Conservation (phyloP, 2,797 vertebrate genomes). For the Sebastolobus altivelis region DNA sequence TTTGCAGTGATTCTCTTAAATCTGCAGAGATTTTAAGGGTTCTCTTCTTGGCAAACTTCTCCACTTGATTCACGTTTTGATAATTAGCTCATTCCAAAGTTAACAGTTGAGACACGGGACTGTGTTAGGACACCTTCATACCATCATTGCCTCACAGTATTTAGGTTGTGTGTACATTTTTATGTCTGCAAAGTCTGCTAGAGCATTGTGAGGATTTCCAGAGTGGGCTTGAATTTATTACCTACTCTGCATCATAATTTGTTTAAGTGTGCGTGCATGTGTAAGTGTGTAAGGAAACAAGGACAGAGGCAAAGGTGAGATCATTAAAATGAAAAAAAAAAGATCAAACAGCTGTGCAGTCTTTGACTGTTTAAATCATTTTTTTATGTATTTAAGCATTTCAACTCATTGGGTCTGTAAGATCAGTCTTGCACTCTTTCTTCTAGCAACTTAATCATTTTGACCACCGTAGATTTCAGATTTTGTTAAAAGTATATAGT, state of each 20-base stretch:
- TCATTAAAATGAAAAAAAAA: slow-evolving; percentile 5
- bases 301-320: slow-evolving; percentile 11
- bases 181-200: slow-evolving; percentile 9
- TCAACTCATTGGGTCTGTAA: slow-evolving; percentile 1
- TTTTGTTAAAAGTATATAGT: background rate
- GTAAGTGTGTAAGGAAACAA: slow-evolving; percentile 9
- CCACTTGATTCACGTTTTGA: background rate
- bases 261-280: slow-evolving; percentile 6
- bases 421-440: background rate
- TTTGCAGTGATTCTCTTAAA: background rate
- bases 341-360: background rate
- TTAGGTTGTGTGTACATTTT: slow-evolving; percentile 30
- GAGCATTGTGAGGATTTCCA: slow-evolving; percentile 31
- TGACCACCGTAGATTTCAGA: background rate
- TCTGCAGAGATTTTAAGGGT: background rate
- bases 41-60: background rate
- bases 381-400: background rate
- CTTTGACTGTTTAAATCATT: background rate
- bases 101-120: background rate
- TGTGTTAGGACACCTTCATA: slow-evolving; percentile 17
- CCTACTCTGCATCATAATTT: slow-evolving; percentile 33
- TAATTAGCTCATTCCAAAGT: slow-evolving; percentile 1
- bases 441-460: background rate
- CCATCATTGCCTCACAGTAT: background rate
- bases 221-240: slow-evolving; percentile 33